Evolutionary conservation across 2,888 invertebrate genomes (phyloP).

Genomic region (Acronicta alni): DNA sequence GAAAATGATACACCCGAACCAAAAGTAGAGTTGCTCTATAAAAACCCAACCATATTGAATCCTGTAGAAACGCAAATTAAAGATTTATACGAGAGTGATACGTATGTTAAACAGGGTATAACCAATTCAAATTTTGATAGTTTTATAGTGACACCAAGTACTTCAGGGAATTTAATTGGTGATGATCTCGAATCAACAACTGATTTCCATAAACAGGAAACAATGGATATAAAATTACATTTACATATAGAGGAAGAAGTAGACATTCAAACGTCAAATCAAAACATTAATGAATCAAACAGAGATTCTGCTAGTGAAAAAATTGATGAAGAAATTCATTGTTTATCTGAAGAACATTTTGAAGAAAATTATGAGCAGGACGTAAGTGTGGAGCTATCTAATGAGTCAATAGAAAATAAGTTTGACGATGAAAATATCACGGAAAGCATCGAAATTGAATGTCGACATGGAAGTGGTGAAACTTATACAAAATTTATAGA

Average conservation of each 20-base stretch:
- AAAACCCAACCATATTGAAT: slow-evolving; percentile 76
- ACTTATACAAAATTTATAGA: slow-evolving; percentile 85
- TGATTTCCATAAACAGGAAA: slow-evolving; percentile 37
- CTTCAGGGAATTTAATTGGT: slow-evolving; percentile 55
- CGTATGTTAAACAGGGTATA: slow-evolving; percentile 58
- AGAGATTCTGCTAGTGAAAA: slow-evolving; percentile 50
- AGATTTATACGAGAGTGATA: slow-evolving; percentile 54
- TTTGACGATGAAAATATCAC: slow-evolving; percentile 56
- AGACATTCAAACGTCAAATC: slow-evolving; percentile 33
- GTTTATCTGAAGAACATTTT: slow-evolving; percentile 71
- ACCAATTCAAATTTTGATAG: slow-evolving; percentile 53
- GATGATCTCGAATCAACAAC: slow-evolving; percentile 50
- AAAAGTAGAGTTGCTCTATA: slow-evolving; percentile 76
- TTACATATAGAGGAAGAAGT: slow-evolving; percentile 19
- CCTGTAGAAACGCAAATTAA: slow-evolving; percentile 65
- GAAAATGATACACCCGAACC: slow-evolving; percentile 57
- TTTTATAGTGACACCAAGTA: slow-evolving; percentile 50
- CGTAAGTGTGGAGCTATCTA: slow-evolving; percentile 68
- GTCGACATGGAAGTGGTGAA: slow-evolving; percentile 82
- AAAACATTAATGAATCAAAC: slow-evolving; percentile 29
- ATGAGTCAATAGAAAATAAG: slow-evolving; percentile 71
- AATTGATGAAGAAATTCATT: slow-evolving; percentile 54
- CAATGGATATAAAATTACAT: slow-evolving; percentile 23
- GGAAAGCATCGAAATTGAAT: slow-evolving; percentile 62
- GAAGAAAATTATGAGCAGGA: slow-evolving; percentile 75